A percentile compares a stretch with the other conserved stretches of the same genome.
Conservation (phyloP, 1,140 invertebrate species). For the Pachyrhynchus sulphureomaculatus region DNA sequence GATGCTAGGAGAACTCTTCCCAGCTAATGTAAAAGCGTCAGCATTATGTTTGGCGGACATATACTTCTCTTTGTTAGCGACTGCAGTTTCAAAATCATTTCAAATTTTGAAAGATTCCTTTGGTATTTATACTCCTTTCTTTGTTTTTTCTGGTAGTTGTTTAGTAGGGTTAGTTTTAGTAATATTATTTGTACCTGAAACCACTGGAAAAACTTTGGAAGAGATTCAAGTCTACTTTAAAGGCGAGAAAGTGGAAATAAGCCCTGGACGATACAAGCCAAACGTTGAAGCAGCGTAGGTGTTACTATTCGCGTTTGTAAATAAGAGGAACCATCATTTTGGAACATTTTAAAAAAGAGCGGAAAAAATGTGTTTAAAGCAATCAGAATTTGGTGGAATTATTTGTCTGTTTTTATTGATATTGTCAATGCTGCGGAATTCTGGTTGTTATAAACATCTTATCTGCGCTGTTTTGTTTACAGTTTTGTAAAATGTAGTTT, state of each 20-base stretch:
- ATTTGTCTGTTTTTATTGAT: too few relatives aligned
- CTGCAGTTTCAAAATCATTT: constrained; percentile 74
- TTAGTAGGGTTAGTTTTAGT: constrained; percentile 64
- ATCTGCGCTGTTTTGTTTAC: too few relatives aligned
- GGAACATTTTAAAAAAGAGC: too few relatives aligned
- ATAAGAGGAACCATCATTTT: too few relatives aligned
- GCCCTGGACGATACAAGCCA: too few relatives aligned
- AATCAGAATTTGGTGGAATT: too few relatives aligned
- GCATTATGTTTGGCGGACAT: constrained; percentile 70
- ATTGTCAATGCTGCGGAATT: too few relatives aligned
- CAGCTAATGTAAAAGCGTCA: constrained; percentile 66
- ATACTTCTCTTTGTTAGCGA: constrained; percentile 70
- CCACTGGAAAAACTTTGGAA: constrained; percentile 76
- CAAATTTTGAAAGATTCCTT: constrained; percentile 62
- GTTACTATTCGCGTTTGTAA: too few relatives aligned
- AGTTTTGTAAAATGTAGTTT: too few relatives aligned
- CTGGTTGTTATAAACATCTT: too few relatives aligned
- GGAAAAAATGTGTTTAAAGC: too few relatives aligned
- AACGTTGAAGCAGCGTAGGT: too few relatives aligned
- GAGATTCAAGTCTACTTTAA: constrained; percentile 45
- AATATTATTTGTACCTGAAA: constrained; percentile 72
- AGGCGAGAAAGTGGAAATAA: constrained; percentile 24
- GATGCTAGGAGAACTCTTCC: constrained; percentile 75
- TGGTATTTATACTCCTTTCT: constrained; percentile 70
- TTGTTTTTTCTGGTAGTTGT: constrained; percentile 70